Evolutionary conservation across 2,797 vertebrate genomes (phyloP), one percentile per base, ranked within the genome.

Genomic region (Silurus lanzhouensis): DNA sequence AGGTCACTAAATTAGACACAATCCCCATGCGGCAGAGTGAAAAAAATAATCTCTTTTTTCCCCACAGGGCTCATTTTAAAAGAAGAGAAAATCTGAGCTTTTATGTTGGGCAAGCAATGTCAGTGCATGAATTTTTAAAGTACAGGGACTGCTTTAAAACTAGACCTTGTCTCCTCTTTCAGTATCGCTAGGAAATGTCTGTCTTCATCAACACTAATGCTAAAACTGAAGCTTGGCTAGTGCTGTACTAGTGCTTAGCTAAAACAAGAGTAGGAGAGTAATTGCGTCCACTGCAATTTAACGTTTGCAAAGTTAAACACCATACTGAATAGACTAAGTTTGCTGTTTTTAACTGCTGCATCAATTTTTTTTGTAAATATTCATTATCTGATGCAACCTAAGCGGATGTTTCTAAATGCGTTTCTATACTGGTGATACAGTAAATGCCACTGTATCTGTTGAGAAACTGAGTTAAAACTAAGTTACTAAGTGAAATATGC

Each of bases 1-100:
- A 84, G 88, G 82, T 82, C 85, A 88, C 19, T 75, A 72, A 85
- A 86, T 70, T 68, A 86, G 68, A 61, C 58, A 63, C 75, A 67
- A 85, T 67, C 75, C 66, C 63, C 76, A 61, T 61, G 76, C 12
- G 19, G 57, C 76, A 63, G 6, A 46, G 76, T 10, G 38, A 78
- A 77, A 19, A 83, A 81, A 55, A 48, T 31, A 57, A 61, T 27
- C 57, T 27, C 68, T 83, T 27, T 38, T 44, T 57, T 66, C 74
- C 77, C 68, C 20, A 10, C n/a, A 75, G 61, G 81, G 25, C 57
- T 44, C 19, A 19, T 82, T 64, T 86, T 68, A 80, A 38, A 70
- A 82, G 81, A 81, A 61, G 44, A 82, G 79, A 71, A 81, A 76
- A 76, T 7, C 25, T 5, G 38, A 78, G 38, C 67, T 67, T 78